Percentiles rank a stretch among this genome's conserved stretches.
phyloP scores from a whole-genome alignment of 1,140 invertebrate genomes.

The Hyles vespertilio region DNA sequence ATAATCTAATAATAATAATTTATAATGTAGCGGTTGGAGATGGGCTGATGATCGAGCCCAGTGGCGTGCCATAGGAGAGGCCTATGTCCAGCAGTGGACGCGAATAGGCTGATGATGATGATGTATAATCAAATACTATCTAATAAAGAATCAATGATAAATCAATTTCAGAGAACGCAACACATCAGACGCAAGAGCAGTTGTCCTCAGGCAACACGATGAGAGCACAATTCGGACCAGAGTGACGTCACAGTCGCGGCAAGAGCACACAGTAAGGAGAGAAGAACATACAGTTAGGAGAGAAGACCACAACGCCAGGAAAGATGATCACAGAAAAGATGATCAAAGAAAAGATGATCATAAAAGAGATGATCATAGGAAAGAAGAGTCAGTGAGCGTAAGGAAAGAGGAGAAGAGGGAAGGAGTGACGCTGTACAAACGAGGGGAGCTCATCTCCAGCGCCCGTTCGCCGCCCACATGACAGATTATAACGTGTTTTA shows the following conservation, averaged over 20 bases:
- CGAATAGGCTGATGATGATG: no score
- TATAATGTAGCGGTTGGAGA: no score
- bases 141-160: no score
- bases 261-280: constrained; percentile 27
- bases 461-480: constrained; percentile 75
- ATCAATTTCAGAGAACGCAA: constrained; percentile 53
- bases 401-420: constrained; percentile 46
- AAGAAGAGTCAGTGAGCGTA: constrained; percentile 37
- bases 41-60: no score
- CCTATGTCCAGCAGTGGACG: no score
- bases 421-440: constrained; percentile 81
- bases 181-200: constrained; percentile 62
- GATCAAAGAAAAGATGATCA: no score
- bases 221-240: constrained; percentile 68
- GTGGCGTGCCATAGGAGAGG: no score
- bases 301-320: constrained; percentile 23
- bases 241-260: constrained; percentile 19
- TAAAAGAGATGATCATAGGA: constrained; percentile 38
- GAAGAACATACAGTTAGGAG: constrained; percentile 37
- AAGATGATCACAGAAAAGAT: no score
- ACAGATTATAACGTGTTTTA: constrained; percentile 54
- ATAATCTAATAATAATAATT: no score
- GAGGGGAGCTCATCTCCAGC: constrained; percentile 88
- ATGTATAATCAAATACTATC: no score
- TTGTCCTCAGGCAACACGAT: constrained; percentile 57